These are phyloP conservation scores for Hipposideros armiger DNA, from an alignment of 2,113 vertebrate genomes.

Conservation along the genomic window DNA sequence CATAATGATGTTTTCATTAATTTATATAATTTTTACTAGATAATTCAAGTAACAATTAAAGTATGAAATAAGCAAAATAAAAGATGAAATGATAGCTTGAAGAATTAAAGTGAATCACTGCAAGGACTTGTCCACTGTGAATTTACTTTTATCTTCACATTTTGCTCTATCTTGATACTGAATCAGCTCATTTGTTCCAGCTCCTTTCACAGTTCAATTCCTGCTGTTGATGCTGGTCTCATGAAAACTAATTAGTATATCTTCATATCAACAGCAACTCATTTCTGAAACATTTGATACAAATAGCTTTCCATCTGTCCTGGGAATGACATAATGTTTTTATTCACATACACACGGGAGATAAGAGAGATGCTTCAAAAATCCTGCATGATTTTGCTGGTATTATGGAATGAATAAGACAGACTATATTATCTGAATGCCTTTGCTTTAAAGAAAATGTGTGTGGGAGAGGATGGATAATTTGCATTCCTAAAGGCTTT, in stretches of 20 bases:
- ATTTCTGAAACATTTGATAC: slow-evolving; percentile 44
- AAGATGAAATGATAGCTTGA: background rate
- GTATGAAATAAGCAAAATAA: slow-evolving; percentile 15
- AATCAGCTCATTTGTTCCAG: slow-evolving; percentile 5
- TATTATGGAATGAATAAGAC: background rate
- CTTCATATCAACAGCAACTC: background rate
- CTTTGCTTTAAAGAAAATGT: background rate
- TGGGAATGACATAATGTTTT: background rate
- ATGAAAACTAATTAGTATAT: slow-evolving; percentile 47
- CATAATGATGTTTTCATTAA: background rate
- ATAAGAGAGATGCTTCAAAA: background rate
- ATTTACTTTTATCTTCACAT: slow-evolving; percentile 48
- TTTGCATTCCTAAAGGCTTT: background rate
- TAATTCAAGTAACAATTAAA: background rate
- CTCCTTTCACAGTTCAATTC: slow-evolving; percentile 41
- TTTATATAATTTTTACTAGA: slow-evolving; percentile 20
- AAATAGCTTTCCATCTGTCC: background rate
- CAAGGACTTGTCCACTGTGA: slow-evolving; percentile 34
- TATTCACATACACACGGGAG: background rate
- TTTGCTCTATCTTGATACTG: background rate
- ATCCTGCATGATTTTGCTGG: background rate
- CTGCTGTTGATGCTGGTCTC: background rate
- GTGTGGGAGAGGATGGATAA: fast-evolving
- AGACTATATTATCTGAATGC: background rate
- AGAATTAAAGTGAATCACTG: slow-evolving; percentile 38